These are phyloP conservation scores for Gorsachius magnificus DNA, from an alignment of 2,797 vertebrate species.

Conservation along the genomic window DNA sequence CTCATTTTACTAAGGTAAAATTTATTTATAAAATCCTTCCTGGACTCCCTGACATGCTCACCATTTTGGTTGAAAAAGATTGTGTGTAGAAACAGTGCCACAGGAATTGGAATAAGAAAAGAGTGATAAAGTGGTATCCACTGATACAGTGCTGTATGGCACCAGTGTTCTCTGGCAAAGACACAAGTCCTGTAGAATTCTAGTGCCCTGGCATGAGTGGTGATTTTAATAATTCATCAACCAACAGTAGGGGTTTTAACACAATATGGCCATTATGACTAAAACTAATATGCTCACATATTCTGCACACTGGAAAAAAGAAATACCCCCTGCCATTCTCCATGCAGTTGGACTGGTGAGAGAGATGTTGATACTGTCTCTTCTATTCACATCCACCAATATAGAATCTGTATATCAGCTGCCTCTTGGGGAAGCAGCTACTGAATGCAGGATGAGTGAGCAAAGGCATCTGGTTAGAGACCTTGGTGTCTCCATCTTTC, in stretches of 20 bases:
- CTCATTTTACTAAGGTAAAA: not conserved
- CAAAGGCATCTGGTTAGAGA: not conserved
- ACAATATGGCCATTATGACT: not conserved
- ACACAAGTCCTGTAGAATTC: not conserved
- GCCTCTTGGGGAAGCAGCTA: not conserved
- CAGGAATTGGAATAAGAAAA: not conserved
- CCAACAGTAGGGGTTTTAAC: not conserved
- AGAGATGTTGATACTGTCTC: not conserved
- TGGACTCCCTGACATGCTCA: not conserved
- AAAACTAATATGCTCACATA: not conserved
- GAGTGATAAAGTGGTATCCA: not conserved
- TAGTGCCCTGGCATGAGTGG: not conserved
- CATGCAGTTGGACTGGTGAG: not conserved
- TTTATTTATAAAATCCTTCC: not conserved
- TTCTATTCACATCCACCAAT: not conserved
- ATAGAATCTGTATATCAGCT: not conserved
- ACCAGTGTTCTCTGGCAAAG: not conserved
- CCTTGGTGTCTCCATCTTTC: not conserved
- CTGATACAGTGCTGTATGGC: not conserved
- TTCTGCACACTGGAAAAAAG: not conserved
- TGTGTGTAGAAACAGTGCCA: not conserved
- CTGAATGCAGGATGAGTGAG: not conserved
- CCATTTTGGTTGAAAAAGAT: not conserved
- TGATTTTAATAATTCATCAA: not conserved
- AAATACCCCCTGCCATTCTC: not conserved